Percentiles rank a stretch among this genome's conserved stretches.
phyloP scores from a whole-genome alignment of 2,797 vertebrate genomes.

The Brachymystax lenok region DNA sequence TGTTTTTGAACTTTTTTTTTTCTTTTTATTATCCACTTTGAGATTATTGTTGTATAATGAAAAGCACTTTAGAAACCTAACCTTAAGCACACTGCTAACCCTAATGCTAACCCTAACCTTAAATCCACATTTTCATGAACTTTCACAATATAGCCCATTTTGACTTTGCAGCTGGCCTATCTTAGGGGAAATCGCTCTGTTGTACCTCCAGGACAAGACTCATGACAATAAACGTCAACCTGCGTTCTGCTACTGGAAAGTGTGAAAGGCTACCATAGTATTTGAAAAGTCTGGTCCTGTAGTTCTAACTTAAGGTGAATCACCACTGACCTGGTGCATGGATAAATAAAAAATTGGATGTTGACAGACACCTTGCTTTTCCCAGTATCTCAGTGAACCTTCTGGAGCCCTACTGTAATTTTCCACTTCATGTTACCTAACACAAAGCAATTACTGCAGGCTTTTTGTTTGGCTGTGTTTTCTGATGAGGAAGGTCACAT shows the following conservation, averaged over 20 bases:
- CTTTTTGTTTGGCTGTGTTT: not conserved
- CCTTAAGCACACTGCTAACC: too few species aligned
- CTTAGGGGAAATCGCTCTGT: too few species aligned
- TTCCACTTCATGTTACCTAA: not conserved
- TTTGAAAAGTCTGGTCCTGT: not conserved
- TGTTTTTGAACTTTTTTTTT: too few species aligned
- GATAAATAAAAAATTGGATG: not conserved
- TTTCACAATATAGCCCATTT: too few species aligned
- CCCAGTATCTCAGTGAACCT: not conserved
- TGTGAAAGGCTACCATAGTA: not conserved
- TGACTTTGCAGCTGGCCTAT: too few species aligned
- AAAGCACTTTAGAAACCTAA: too few species aligned
- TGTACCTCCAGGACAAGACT: too few species aligned
- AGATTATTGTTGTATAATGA: too few species aligned
- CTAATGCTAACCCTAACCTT: too few species aligned
- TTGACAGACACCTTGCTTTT: not conserved
- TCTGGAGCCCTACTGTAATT: not conserved
- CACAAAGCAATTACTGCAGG: not conserved
- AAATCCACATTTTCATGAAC: too few species aligned
- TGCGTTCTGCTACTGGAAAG: not conserved
- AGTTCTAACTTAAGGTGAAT: not conserved
- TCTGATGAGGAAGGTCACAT: not conserved
- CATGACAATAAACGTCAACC: too few species aligned
- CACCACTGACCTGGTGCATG: not conserved
- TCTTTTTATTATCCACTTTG: too few species aligned